A percentile compares a stretch with the other conserved stretches of the same genome.
phyloP scores from a whole-genome alignment of 2,113 vertebrate genomes.

The Cebus imitator region DNA sequence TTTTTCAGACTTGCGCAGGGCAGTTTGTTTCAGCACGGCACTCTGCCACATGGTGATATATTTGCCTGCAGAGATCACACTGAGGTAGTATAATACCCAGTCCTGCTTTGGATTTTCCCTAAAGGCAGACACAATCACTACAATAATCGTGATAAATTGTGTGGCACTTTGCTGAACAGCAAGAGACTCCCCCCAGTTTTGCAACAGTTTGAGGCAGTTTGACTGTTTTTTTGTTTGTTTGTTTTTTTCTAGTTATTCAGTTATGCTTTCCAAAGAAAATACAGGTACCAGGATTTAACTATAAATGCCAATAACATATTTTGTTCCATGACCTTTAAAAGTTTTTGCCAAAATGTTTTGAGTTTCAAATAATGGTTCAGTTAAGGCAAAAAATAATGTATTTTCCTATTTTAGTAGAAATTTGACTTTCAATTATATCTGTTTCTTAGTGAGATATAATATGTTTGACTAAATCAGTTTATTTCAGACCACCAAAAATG shows the following conservation, averaged over 20 bases:
- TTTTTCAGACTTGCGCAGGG: conserved; percentile 50
- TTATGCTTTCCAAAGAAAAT: conserved; percentile 30
- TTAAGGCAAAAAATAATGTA: not conserved
- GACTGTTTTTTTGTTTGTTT: not conserved
- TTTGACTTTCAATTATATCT: not conserved
- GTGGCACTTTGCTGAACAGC: not conserved
- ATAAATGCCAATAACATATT: not conserved
- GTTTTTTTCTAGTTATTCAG: not conserved
- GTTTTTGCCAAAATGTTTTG: not conserved
- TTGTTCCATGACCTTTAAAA: not conserved
- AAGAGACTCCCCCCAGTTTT: not conserved
- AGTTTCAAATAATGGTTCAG: not conserved
- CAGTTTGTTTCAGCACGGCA: not conserved
- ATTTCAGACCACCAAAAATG: not conserved
- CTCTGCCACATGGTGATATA: conserved; percentile 16
- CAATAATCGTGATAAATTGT: conserved; percentile 43
- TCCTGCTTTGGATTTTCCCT: conserved; percentile 14
- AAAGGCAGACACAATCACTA: conserved; percentile 4
- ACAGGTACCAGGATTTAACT: not conserved
- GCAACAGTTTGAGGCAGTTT: conserved; percentile 13
- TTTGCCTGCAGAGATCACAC: conserved; percentile 50
- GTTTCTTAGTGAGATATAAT: not conserved
- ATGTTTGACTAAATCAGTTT: not conserved
- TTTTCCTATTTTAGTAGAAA: not conserved
- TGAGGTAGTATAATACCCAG: conserved; percentile 12